Percentiles rank a stretch among this genome's conserved stretches.
Conservation (phyloP, 2,888 invertebrate species). For the Drosophila ustulata region DNA sequence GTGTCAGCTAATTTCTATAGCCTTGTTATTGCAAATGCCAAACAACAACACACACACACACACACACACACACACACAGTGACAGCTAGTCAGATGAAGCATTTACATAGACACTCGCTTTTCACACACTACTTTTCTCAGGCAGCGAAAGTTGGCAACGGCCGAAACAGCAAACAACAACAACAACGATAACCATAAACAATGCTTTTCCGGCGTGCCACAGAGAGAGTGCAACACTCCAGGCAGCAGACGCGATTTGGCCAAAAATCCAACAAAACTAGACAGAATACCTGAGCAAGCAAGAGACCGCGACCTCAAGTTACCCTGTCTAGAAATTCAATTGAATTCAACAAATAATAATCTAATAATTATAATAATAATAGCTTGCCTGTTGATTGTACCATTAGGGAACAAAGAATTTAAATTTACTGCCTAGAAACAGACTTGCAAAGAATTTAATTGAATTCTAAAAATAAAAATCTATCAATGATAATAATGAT, state of each 20-base stretch:
- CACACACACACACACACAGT: conserved; percentile 1
- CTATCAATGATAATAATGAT: too few relatives aligned
- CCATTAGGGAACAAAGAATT: too few relatives aligned
- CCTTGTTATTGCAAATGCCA: conserved; percentile 59
- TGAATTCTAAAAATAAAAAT: too few relatives aligned
- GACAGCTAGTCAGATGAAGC: conserved; percentile 14
- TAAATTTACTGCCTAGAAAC: too few relatives aligned
- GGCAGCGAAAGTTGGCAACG: conserved; percentile 73
- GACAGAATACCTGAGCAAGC: conserved; percentile 1
- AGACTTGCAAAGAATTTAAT: too few relatives aligned
- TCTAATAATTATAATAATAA: too few relatives aligned
- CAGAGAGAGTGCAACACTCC: conserved; percentile 54
- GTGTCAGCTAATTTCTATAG: conserved; percentile 64
- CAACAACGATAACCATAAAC: conserved; percentile 50
- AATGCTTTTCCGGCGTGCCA: conserved; percentile 75
- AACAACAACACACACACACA: conserved; percentile 5
- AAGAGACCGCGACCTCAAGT: conserved; percentile 1
- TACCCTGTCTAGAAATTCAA: conserved; percentile 6
- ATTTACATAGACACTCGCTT: conserved; percentile 67
- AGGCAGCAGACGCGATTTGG: conserved; percentile 29
- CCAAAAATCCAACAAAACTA: conserved; percentile 2
- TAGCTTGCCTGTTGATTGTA: too few relatives aligned
- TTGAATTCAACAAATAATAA: too few relatives aligned
- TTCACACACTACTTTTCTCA: conserved; percentile 75
- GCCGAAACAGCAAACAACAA: conserved; percentile 6